Percentiles rank a stretch among this genome's conserved stretches.
Conservation (phyloP, 2,797 vertebrate species). For the Thunnus albacares region DNA sequence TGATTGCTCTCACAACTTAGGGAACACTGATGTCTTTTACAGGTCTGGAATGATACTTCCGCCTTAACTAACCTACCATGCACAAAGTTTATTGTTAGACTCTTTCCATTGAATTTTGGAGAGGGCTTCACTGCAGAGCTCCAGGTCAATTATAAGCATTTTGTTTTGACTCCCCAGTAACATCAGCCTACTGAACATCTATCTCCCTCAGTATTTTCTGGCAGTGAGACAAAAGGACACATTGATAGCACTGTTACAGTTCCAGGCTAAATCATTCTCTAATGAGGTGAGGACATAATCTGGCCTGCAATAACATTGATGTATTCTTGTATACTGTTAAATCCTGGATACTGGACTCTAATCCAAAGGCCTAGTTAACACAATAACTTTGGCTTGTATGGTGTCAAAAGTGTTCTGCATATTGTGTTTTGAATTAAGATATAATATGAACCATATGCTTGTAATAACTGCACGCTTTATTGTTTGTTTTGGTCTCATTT, state of each 20-base stretch:
- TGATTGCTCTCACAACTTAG: slow-evolving; percentile 47
- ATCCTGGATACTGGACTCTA: slow-evolving; percentile 23
- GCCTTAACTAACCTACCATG: slow-evolving; percentile 36
- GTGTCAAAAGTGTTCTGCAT: slow-evolving; percentile 44
- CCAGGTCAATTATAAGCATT: slow-evolving; percentile 28
- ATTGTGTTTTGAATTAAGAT: slow-evolving; percentile 42
- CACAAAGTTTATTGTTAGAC: slow-evolving; percentile 18
- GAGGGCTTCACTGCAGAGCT: slow-evolving; percentile 12
- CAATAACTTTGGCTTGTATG: slow-evolving; percentile 42
- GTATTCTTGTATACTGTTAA: slow-evolving; percentile 12
- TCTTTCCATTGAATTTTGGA: slow-evolving; percentile 33
- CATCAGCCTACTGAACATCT: slow-evolving; percentile 19
- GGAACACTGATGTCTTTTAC: slow-evolving; percentile 57
- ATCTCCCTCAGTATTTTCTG: slow-evolving; percentile 13
- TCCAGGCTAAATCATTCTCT: slow-evolving; percentile 20
- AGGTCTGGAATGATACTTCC: slow-evolving; percentile 36
- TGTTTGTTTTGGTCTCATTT: slow-evolving; percentile 62
- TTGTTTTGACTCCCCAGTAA: slow-evolving; percentile 35
- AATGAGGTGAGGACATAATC: slow-evolving; percentile 33
- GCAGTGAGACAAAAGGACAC: neutral
- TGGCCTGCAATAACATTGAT: slow-evolving; percentile 24
- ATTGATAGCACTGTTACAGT: neutral
- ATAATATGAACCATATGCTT: slow-evolving; percentile 54
- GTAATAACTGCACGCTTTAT: slow-evolving; percentile 38
- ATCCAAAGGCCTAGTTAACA: slow-evolving; percentile 31